Base-by-base conservation (phyloP, 2,888 invertebrate species). In the Cheilosia urbana region DNA sequence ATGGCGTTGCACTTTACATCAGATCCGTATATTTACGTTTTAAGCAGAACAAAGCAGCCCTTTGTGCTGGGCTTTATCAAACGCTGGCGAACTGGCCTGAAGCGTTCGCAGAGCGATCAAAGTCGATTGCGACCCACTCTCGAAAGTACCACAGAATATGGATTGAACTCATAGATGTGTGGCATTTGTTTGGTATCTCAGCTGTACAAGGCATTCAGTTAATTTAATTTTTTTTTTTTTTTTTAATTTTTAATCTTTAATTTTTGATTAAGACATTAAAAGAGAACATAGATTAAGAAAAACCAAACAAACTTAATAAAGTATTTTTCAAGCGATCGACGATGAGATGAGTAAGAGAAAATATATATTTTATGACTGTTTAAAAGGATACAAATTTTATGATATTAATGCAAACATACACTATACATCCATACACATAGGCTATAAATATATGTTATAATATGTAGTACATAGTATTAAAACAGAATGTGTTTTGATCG, bases 21-120 rank as follows among this genome's bases (percentile, higher is more conserved):
- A 85, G 96, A 97, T 92, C 97, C 97, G 2, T 96, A 96, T 89
- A 94, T 97, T 71, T 97, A 97, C 92, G 97, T 97, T 62, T 93
- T 97, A 34, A 94, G 96, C 91, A 94, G 96, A 78, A 93, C 93
- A 76, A 93, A 93, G 87, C 90, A 92, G 69, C 91, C 91, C 72
- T 91, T 90, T 65, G 85, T 92, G 65, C 68, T 91, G 68, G 88
- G 90, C 47, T 92, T 91, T 87, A 88, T 91, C 19, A 91, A 91
- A 78, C 89, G 91, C 45, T 92, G 91, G 90, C 90, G 91, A 47
- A 89, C 90, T 24, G 91, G 91, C 63, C 89, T 92, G 2, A 89
- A 90, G 11, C 91, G 92, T 15, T 89, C 91, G 24, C 90, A 90
- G 68, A 92, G 92, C 87, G 91, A 91, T 57, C 92, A 92, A 85